A percentile compares a stretch with the other conserved stretches of the same genome.
Evolutionary conservation across 2,797 vertebrate genomes (phyloP).

Genomic region (Rhinophrynus dorsalis): DNA sequence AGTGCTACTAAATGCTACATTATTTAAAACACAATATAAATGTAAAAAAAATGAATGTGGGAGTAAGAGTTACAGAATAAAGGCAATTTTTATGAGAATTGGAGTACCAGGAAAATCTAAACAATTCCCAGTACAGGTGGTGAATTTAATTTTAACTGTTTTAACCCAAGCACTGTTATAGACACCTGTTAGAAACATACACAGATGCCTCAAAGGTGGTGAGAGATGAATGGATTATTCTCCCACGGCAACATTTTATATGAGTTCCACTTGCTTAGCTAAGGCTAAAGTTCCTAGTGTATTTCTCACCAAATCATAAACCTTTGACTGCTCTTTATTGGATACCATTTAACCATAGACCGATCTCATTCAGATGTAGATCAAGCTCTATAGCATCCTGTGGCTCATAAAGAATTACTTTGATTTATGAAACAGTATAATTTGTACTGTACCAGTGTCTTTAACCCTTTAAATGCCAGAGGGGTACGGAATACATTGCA

Average conservation of each 20-base stretch:
- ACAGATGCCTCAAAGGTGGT: slow-evolving; percentile 47
- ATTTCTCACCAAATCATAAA: slow-evolving; percentile 51
- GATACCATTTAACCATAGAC: slow-evolving; percentile 38
- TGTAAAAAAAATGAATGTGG: background rate
- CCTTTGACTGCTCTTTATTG: slow-evolving; percentile 49
- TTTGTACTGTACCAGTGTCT: slow-evolving; percentile 17
- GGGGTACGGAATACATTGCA: too few species aligned
- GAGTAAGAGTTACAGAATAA: background rate
- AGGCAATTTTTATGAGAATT: slow-evolving; percentile 29
- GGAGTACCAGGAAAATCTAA: slow-evolving; percentile 6
- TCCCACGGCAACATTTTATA: slow-evolving; percentile 44
- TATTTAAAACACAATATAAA: too few species aligned
- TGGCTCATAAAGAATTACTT: slow-evolving; percentile 40
- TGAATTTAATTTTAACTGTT: slow-evolving; percentile 38
- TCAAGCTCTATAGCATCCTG: slow-evolving; percentile 14
- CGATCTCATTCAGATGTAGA: slow-evolving; percentile 39
- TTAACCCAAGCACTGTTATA: slow-evolving; percentile 27
- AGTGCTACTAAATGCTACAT: too few species aligned
- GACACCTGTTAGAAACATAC: slow-evolving; percentile 44
- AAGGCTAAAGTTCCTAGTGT: slow-evolving; percentile 48
- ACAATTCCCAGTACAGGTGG: slow-evolving; percentile 33
- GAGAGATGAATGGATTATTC: slow-evolving; percentile 39
- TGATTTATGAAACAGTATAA: slow-evolving; percentile 39
- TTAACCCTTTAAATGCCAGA: too few species aligned
- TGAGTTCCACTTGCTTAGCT: slow-evolving; percentile 48